phyloP scores from a whole-genome alignment of 2,888 invertebrate species.

The Acleris literana region DNA sequence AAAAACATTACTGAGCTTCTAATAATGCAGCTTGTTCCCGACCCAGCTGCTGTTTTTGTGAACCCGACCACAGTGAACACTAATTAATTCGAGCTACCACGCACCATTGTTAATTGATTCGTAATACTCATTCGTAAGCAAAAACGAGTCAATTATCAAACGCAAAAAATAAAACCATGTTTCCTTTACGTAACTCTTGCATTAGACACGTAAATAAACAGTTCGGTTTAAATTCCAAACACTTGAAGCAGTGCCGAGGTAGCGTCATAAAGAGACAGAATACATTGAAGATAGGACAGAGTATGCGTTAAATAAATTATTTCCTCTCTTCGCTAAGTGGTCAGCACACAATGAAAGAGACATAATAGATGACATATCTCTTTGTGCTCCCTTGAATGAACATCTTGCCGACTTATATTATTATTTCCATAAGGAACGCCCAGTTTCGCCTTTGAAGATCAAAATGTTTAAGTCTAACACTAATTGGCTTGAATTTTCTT shows the following conservation, averaged over 20 bases:
- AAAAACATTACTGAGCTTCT: slow-evolving; percentile 68
- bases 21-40: slow-evolving; percentile 73
- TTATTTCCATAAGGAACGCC: slow-evolving; percentile 45
- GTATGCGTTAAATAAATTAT: slow-evolving; percentile 73
- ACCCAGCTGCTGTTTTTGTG: slow-evolving; percentile 79
- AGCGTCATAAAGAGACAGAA: slow-evolving; percentile 42
- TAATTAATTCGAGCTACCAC: slow-evolving; percentile 76
- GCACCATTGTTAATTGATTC: slow-evolving; percentile 72
- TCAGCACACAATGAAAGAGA: slow-evolving; percentile 70
- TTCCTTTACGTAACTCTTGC: slow-evolving; percentile 7
- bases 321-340: slow-evolving; percentile 75
- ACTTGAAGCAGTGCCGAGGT: background rate
- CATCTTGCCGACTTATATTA: slow-evolving; percentile 56
- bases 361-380: slow-evolving; percentile 74
- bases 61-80: slow-evolving; percentile 61
- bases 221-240: slow-evolving; percentile 5
- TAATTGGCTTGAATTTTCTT: slow-evolving; percentile 51
- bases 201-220: slow-evolving; percentile 1
- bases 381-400: slow-evolving; percentile 65
- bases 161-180: slow-evolving; percentile 44
- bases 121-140: slow-evolving; percentile 65
- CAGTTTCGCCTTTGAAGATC: slow-evolving; percentile 55
- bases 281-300: slow-evolving; percentile 51
- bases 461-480: slow-evolving; percentile 52
- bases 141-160: slow-evolving; percentile 57